Conservation (phyloP, 53 echinoderm and acorn worm species). For the Stichopus horrens region DNA sequence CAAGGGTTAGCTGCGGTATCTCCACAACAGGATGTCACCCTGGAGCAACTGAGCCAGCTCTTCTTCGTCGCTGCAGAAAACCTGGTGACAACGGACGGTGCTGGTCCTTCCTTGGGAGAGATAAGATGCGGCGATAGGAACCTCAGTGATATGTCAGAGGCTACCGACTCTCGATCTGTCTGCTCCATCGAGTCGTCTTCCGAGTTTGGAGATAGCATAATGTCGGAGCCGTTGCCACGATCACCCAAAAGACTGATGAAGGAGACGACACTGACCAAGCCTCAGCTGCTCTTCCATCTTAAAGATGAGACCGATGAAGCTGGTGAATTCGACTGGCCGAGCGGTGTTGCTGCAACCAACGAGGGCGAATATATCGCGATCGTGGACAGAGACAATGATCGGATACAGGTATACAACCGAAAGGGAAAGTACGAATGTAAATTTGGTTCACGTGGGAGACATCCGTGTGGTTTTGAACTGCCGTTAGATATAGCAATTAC, state of each 20-base stretch:
- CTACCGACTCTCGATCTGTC: conserved; percentile 81
- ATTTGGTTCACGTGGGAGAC: conserved; percentile 90
- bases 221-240: conserved; percentile 81
- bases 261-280: conserved; percentile 66
- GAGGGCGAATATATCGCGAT: conserved; percentile 94
- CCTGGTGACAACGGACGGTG: conserved; percentile 44
- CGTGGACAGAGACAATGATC: conserved; percentile 94
- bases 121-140: conserved; percentile 91
- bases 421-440: conserved; percentile 98
- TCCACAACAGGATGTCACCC: conserved; percentile 91
- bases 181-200: conserved; percentile 88
- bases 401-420: conserved; percentile 95
- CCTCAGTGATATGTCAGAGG: conserved; percentile 77
- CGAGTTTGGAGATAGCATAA: conserved; percentile 82
- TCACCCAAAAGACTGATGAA: conserved; percentile 75
- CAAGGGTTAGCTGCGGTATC: conserved; percentile 86
- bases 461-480: conserved; percentile 92
- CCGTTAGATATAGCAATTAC: conserved; percentile 93
- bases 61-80: conserved; percentile 92
- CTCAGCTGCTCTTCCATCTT: conserved; percentile 84
- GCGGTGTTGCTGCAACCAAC: conserved; percentile 84
- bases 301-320: conserved; percentile 91
- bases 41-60: conserved; percentile 91
- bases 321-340: conserved; percentile 99
- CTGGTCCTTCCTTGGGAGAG: conserved; percentile 79